A percentile compares a stretch with the other conserved stretches of the same genome.
These are phyloP conservation scores for Dione vanillae DNA, from an alignment of 2,888 invertebrate genomes.

Conservation along the genomic window DNA sequence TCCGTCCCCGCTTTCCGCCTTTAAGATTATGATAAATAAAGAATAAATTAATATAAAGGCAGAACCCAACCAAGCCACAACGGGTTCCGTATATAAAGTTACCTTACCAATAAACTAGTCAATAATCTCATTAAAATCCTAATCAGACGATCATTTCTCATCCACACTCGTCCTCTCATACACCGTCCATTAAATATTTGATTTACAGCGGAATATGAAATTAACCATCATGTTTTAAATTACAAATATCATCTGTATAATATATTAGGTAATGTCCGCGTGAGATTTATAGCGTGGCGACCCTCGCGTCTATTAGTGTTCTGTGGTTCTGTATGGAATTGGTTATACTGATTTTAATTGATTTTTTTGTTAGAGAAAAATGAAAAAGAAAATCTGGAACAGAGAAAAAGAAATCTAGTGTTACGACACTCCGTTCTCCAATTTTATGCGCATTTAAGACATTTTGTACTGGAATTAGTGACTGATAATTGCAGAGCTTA, in stretches of 20 bases:
- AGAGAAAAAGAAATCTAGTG: background rate
- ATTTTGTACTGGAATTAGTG: too few species aligned
- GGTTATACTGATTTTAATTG: background rate
- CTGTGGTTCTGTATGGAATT: conserved; percentile 26
- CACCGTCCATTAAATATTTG: conserved; percentile 57
- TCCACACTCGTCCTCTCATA: conserved; percentile 49
- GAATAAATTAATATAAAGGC: too few species aligned
- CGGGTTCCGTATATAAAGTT: background rate
- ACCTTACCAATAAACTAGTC: conserved; percentile 22
- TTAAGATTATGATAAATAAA: too few species aligned
- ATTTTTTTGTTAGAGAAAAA: background rate
- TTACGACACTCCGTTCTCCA: background rate
- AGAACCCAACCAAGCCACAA: background rate
- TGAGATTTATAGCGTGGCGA: conserved; percentile 58
- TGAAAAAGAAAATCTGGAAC: too few species aligned
- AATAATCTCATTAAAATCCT: conserved; percentile 40
- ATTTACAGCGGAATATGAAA: conserved; percentile 64
- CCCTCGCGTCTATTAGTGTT: conserved; percentile 42
- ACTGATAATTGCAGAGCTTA: too few species aligned
- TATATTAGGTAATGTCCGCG: conserved; percentile 57
- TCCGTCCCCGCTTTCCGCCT: too few species aligned
- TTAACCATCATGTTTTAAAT: conserved; percentile 68
- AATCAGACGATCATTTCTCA: conserved; percentile 45
- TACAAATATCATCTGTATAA: conserved; percentile 66
- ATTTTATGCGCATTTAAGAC: too few species aligned